Evolutionary conservation across 2,888 invertebrate species (phyloP).

Genomic region (Cryptocephalus moraei): DNA sequence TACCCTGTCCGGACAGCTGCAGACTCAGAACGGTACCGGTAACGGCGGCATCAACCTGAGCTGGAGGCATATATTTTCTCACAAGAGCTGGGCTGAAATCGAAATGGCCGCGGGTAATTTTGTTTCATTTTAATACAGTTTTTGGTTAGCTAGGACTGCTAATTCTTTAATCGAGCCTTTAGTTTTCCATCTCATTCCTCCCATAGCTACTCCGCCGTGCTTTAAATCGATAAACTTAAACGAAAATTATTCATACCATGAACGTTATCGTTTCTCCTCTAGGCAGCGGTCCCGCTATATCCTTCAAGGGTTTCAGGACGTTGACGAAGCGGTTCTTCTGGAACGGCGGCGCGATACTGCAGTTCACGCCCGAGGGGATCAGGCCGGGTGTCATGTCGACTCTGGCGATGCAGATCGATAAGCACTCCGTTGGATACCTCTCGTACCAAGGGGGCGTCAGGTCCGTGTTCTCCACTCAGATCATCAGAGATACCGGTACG

Average conservation of each 20-base stretch:
- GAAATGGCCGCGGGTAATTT: conserved; percentile 65
- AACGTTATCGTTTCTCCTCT: neutral
- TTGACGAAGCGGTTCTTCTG: conserved; percentile 64
- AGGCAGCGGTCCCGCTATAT: conserved; percentile 64
- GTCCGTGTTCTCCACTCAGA: conserved; percentile 70
- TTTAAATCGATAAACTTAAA: no score
- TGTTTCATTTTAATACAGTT: no score
- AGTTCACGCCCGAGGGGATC: conserved; percentile 67
- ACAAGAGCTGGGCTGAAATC: conserved; percentile 81
- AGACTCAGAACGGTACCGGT: conserved; percentile 82
- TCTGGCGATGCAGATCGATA: conserved; percentile 76
- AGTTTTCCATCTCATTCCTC: no score
- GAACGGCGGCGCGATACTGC: conserved; percentile 65
- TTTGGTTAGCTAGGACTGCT: no score
- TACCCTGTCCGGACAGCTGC: conserved; percentile 70
- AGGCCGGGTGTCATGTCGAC: conserved; percentile 66
- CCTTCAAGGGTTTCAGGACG: conserved; percentile 69
- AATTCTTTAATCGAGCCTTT: no score
- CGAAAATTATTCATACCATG: no score
- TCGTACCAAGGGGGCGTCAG: conserved; percentile 65
- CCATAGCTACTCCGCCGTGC: no score
- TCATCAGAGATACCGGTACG: conserved; percentile 67
- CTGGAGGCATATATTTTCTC: conserved; percentile 66
- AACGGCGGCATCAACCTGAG: conserved; percentile 67
- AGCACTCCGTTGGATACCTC: conserved; percentile 79